Percentiles rank a stretch among this genome's conserved stretches.
Evolutionary conservation across 2,797 vertebrate genomes (phyloP).

Genomic region (Chrosomus eos): DNA sequence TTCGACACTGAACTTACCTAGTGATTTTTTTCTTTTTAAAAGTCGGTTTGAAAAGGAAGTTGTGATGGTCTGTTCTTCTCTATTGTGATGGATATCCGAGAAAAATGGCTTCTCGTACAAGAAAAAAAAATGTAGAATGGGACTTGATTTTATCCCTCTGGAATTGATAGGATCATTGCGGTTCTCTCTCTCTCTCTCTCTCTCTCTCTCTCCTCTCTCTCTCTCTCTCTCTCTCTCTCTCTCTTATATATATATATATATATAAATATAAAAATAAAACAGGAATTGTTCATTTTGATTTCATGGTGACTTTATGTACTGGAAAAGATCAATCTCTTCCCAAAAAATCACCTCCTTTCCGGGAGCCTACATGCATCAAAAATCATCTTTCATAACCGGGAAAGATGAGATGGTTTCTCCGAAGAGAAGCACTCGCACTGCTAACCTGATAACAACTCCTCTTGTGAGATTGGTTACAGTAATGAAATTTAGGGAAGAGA

Average conservation of each 20-base stretch:
- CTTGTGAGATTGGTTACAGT: constrained; percentile 72
- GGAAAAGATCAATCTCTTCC: neutral
- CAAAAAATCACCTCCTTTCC: neutral
- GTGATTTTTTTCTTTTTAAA: neutral
- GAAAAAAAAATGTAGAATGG: neutral
- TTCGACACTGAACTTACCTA: too few species aligned
- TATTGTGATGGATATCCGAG: neutral
- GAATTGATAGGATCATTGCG: neutral
- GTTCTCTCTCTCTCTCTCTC: too few species aligned
- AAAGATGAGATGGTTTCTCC: constrained; percentile 53
- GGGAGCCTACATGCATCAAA: constrained; percentile 8
- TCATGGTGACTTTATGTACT: neutral
- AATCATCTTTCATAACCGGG: constrained; percentile 35
- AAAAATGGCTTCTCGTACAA: neutral
- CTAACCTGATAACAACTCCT: constrained; percentile 79
- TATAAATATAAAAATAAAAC: too few species aligned
- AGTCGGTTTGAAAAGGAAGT: neutral
- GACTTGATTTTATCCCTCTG: neutral
- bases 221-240: too few species aligned
- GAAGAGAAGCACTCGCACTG: constrained; percentile 56
- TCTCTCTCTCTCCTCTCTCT: too few species aligned
- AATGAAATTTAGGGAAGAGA: constrained; percentile 76
- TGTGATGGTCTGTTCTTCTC: neutral
- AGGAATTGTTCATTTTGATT: neutral
- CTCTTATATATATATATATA: too few species aligned